phyloP scores from a whole-genome alignment of 2,113 vertebrate species.

The Rhea pennata region DNA sequence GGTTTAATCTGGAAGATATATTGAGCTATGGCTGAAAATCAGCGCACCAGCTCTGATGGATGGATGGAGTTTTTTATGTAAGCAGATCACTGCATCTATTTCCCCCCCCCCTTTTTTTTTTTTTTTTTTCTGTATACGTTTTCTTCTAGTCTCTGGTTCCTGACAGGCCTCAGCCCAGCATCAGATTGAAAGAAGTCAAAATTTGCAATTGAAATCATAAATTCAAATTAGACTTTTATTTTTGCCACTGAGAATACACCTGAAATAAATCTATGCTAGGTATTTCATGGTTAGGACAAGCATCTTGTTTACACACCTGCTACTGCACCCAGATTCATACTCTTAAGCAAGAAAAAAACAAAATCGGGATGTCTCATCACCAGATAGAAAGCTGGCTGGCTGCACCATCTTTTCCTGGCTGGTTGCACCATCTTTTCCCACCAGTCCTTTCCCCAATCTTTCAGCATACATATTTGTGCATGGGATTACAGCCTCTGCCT shows the following conservation, averaged over 20 bases:
- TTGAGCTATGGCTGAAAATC: neutral
- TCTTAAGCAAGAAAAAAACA: neutral
- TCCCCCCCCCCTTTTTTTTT: no score
- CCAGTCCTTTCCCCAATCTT: neutral
- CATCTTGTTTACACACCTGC: neutral
- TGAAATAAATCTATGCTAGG: neutral
- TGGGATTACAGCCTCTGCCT: neutral
- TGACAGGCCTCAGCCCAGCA: neutral
- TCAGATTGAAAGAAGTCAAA: neutral
- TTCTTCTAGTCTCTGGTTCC: neutral
- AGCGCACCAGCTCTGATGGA: neutral
- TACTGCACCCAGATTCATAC: neutral
- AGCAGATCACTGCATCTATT: neutral
- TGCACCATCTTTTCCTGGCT: neutral
- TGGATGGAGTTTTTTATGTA: neutral
- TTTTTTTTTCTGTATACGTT: neutral
- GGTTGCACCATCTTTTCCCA: neutral
- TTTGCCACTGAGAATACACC: neutral
- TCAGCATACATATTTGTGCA: neutral
- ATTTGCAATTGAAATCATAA: neutral
- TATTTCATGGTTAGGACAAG: neutral
- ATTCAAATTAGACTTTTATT: neutral
- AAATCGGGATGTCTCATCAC: neutral
- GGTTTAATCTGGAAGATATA: neutral
- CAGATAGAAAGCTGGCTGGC: neutral